A percentile compares a stretch with the other conserved stretches of the same genome.
Evolutionary conservation across 1,140 invertebrate species (phyloP).

Genomic region (Brachionus sp.): DNA sequence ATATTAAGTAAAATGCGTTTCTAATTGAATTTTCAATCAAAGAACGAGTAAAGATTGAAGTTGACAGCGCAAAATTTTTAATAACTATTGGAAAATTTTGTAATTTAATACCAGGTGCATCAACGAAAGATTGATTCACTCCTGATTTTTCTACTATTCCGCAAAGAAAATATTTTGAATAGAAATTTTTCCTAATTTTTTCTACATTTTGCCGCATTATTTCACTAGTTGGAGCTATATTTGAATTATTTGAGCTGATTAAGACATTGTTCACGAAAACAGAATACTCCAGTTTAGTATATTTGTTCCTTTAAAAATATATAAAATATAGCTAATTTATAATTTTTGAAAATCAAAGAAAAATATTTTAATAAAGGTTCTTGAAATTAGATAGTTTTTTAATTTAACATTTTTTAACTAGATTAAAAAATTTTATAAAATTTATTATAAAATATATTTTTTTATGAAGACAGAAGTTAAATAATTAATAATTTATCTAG

Average conservation of each 20-base stretch:
- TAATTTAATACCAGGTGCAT: not conserved
- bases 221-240: constrained; percentile 1
- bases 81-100: constrained; percentile 7
- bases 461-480: too few relatives aligned
- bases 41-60: not conserved
- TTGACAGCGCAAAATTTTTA: not conserved
- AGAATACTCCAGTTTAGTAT: not conserved
- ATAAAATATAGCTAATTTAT: too few relatives aligned
- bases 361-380: too few relatives aligned
- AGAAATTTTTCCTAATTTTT: constrained; percentile 2
- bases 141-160: not conserved
- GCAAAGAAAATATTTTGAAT: not conserved
- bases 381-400: too few relatives aligned
- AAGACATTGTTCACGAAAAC: not conserved
- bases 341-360: too few relatives aligned
- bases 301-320: not conserved
- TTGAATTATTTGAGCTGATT: not conserved
- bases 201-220: constrained; percentile 7
- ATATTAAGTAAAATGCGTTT: not conserved
- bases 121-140: not conserved
- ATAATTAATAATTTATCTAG: too few relatives aligned
- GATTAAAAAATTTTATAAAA: too few relatives aligned
- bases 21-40: not conserved
- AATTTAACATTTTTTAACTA: too few relatives aligned
- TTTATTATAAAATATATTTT: too few relatives aligned